phyloP scores from a whole-genome alignment of 2,797 vertebrate species.

The Bradypodion ventrale region DNA sequence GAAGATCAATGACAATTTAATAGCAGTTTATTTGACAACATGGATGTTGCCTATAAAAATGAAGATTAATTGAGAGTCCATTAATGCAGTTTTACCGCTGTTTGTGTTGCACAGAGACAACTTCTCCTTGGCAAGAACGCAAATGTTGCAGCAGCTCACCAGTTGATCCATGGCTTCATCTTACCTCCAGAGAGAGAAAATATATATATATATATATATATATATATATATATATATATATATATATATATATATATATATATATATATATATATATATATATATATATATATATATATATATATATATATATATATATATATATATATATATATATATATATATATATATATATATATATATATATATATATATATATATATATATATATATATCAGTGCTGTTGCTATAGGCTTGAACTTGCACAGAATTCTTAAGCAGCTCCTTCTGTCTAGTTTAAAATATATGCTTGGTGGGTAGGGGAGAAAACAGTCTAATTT shows the following conservation, averaged over 20 bases:
- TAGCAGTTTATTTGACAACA: slow-evolving; percentile 30
- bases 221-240: too few relatives aligned
- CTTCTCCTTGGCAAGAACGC: slow-evolving; percentile 3
- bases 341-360: too few relatives aligned
- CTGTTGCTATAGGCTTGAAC: slow-evolving; percentile 34
- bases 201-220: too few relatives aligned
- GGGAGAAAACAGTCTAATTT: background rate
- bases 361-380: too few relatives aligned
- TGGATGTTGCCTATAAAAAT: background rate
- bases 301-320: too few relatives aligned
- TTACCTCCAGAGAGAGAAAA: slow-evolving; percentile 38
- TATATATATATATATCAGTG: slow-evolving; percentile 19
- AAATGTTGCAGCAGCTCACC: slow-evolving; percentile 22
- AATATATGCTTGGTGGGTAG: background rate
- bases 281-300: too few relatives aligned
- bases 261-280: too few relatives aligned
- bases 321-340: too few relatives aligned
- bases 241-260: too few relatives aligned
- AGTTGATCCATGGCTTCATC: slow-evolving; percentile 17
- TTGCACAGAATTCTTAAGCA: slow-evolving; percentile 16
- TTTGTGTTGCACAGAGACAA: slow-evolving; percentile 24
- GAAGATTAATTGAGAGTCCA: background rate
- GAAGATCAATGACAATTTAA: slow-evolving; percentile 25
- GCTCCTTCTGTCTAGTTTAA: background rate
- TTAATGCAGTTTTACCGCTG: slow-evolving; percentile 37